Evolutionary conservation across 2,113 vertebrate genomes (phyloP), one percentile per base, ranked within the genome.

Genomic region (Stercorarius parasiticus): DNA sequence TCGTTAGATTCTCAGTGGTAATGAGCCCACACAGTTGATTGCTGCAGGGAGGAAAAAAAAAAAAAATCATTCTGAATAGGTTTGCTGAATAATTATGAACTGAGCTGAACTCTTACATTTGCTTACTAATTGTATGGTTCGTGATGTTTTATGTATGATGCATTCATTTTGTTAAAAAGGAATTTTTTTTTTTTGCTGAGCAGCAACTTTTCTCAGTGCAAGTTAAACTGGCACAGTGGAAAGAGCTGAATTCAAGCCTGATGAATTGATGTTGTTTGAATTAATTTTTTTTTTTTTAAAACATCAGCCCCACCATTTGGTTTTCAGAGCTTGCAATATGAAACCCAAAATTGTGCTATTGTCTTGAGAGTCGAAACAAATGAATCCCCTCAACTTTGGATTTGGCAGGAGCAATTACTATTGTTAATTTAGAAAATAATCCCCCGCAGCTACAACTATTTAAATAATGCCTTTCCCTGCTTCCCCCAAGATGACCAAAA

Each of bases 81-180:
- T 85, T 95, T 96, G 95, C 84, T 96, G 97, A 96, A 96, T 97
- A 95, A 96, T 97, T 94, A 96, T 88, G 96, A 97, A 95, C 96
- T 88, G 92, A 91, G 86, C 92, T 53, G 76, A 97, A 96, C 95
- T 95, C 97, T 80, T 80, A 94, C 88, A 81, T 97, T 97, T 97
- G 88, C 96, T 97, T 94, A 92, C 91, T 97, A 91, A 96, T 91
- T 91, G 94, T 94, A 87, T 42, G 87, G 72, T 82, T 73, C 10
- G 7, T 86, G 94, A 96, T 69, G 88, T 86, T 90, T 95, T 95
- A 65, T 78, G 94, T 88, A 92, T 81, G 94, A 95, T 93, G 95
- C 92, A 86, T 93, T 92, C 86, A 94, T 92, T 93, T 93, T 21
- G 91, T 91, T 90, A 93, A 87, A 95, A 96, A 85, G 93, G 91